These are phyloP conservation scores for Argyrosomus japonicus DNA, from an alignment of 2,113 vertebrate species.

Conservation along the genomic window DNA sequence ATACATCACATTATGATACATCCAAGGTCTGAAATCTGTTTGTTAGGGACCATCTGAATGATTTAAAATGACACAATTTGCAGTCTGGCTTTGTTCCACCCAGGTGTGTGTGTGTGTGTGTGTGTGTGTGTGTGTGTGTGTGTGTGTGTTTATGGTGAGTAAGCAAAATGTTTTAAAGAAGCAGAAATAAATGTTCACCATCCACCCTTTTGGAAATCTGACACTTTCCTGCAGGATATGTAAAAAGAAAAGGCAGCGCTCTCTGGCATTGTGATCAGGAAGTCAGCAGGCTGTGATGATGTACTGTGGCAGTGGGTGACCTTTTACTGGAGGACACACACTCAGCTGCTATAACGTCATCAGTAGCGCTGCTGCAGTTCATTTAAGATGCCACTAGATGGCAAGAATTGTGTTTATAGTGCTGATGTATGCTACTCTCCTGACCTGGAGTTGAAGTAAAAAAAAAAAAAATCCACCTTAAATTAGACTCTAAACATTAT, in stretches of 20 bases:
- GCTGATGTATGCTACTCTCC: constrained; percentile 28
- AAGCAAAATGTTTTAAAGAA: constrained; percentile 19
- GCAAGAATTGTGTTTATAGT: constrained; percentile 8
- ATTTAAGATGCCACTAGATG: constrained; percentile 54
- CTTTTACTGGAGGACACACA: constrained; percentile 77
- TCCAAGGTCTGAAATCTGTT: not conserved
- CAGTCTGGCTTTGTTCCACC: not conserved
- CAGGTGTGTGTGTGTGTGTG: too few species aligned
- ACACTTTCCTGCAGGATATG: constrained; percentile 50
- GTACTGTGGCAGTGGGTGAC: constrained; percentile 76
- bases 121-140: too few species aligned
- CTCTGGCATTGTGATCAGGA: constrained; percentile 59
- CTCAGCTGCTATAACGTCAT: constrained; percentile 74
- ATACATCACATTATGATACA: not conserved
- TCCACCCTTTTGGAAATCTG: constrained; percentile 42
- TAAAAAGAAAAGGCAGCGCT: constrained; percentile 49
- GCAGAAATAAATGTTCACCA: constrained; percentile 2
- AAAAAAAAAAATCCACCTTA: constrained; percentile 44
- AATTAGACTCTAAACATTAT: not conserved
- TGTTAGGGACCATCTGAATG: not conserved
- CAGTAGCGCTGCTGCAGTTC: constrained; percentile 35
- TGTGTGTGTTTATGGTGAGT: not conserved
- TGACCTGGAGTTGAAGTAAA: constrained; percentile 53
- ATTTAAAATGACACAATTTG: not conserved
- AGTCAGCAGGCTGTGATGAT: constrained; percentile 72